Base-by-base conservation (phyloP, 1,140 invertebrate species). In the Ooceraea biroi region DNA sequence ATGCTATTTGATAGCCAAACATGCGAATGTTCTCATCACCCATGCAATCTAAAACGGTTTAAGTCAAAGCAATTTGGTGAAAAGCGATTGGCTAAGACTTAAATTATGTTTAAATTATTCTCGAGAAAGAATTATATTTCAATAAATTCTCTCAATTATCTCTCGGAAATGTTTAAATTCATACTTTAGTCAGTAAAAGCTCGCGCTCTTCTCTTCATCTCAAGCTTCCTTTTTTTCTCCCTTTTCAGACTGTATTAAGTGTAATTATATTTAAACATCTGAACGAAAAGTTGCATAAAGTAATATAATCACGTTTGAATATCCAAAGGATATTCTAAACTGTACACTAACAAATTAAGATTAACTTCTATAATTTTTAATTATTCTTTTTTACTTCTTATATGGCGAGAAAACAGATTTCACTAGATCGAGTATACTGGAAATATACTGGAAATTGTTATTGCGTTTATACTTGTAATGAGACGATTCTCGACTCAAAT, bases 101-200 rank as follows among this genome's bases (percentile, higher is more conserved):
- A 60, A 61, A 74, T 61, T 19, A 74, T 11, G 22, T 46, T 61
- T 61, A 48, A 74, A 74, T 61, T 11, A 19, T 1, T 61, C 17
- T 27, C 17, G 36, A n/a, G 14, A 2, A 61, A 60, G 3, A 61
- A 61, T 19, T 74, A 44, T 60, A 27, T 10, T 25, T 41, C 0
- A 12, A 30, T 44, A n/a, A 25, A 73, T 11, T 60, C 36, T 36
- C 36, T 36, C 17, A 44, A 12, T 58, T 58, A 44, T 60, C 44
- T 30, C 17, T 46, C 14, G 19, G 55, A 25, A 52, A 36, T 36
- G 12, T 44, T 11, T 73, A 41, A 73, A 41, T 73, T 73, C 58
- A 58, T 58, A 10, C 41, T 58, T 8, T 10, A 73, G 17, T 77
- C n/a, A 17, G 41, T 44, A 4, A 77, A 77, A 46, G 10, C 17